Percentiles rank a stretch among this genome's conserved stretches.
These are phyloP conservation scores for Salvelinus namaycush DNA, from an alignment of 2,113 vertebrate species.

Conservation along the genomic window DNA sequence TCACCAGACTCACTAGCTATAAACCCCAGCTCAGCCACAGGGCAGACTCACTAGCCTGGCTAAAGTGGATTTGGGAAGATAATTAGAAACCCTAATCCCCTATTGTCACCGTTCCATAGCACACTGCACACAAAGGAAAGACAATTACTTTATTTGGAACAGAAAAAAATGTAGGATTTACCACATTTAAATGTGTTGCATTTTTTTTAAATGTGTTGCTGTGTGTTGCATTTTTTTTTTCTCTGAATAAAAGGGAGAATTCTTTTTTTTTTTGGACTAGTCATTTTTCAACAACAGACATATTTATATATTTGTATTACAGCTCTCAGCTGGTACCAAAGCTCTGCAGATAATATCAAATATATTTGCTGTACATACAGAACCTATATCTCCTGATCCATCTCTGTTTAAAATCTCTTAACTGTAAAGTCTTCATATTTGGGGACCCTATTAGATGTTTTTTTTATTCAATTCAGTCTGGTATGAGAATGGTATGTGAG, in stretches of 20 bases:
- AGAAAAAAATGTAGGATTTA: conserved; percentile 48
- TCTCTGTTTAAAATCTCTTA: neutral
- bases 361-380: no score
- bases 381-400: neutral
- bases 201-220: conserved; percentile 20
- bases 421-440: no score
- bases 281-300: neutral
- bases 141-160: conserved; percentile 51
- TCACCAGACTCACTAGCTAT: neutral
- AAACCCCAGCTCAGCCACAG: conserved; percentile 40
- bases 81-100: conserved; percentile 67
- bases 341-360: neutral
- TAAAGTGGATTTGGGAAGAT: conserved; percentile 68
- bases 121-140: conserved; percentile 41
- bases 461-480: no score
- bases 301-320: neutral
- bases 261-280: neutral
- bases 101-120: conserved; percentile 53
- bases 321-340: neutral
- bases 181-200: conserved; percentile 44
- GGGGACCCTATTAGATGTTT: no score
- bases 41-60: conserved; percentile 52
- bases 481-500: no score
- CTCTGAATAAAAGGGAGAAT: conserved; percentile 32
- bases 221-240: conserved; percentile 49